Evolutionary conservation across 2,797 vertebrate species (phyloP), one percentile per base, ranked within the genome.

Genomic region (Rhabdomys pumilio): DNA sequence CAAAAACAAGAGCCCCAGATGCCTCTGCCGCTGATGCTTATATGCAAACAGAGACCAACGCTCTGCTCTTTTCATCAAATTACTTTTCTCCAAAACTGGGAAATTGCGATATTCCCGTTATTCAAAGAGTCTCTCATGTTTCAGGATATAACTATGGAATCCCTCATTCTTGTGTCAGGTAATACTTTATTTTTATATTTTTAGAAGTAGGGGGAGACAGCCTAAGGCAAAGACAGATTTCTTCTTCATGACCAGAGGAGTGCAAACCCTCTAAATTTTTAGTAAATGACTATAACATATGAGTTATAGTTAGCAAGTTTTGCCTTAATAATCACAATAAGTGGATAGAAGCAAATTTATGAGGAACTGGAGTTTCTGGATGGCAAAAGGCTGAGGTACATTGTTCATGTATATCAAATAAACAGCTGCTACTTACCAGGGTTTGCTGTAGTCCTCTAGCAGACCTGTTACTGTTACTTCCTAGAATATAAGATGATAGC

Each of bases 101-200:
- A 14, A 96, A 98, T 94, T 94, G 89, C 73, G 98, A 98, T 89
- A 83, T 93, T 97, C 98, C 98, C 61, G 73, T 98, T 55, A 92
- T 99, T 96, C 99, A 99, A 97, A 98, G 98, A 98, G 98, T 98
- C 91, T 98, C 98, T 97, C 98, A 98, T 98, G 91, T 98, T 97
- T 97, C 98, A 34, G 99, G 99, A 22, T 99, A 99, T 98, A 99
- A 99, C 98, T 99, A 99, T 0, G 99, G 99, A 97, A 98, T 99
- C 34, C 99, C 99, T 92, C 98, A 98, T 98, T 99, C 98, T 95
- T 98, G 67, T 97, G 61, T 94, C 98, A 98, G 98, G 98, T 98
- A 98, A 98, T 97, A 26, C 44, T 34, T 97, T 44, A 11, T 72
- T 86, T 97, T 94, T 94, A 50, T 88, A 1, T 19, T 77, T 96